Percentiles rank a stretch among this genome's conserved stretches.
Conservation (phyloP, 1,140 invertebrate genomes). For the Varroa destructor region DNA sequence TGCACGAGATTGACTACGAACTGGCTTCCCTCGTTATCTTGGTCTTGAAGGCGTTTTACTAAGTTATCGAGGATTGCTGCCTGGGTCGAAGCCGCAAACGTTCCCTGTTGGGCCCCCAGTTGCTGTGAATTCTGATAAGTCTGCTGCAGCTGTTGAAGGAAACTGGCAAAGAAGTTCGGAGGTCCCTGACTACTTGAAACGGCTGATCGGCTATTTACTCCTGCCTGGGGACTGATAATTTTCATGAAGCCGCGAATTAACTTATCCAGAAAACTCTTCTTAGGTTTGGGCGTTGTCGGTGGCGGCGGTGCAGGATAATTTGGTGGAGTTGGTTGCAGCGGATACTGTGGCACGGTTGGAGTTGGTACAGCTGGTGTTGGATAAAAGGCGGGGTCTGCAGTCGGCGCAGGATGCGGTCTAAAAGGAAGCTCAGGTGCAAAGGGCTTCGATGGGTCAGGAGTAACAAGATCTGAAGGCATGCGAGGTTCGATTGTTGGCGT, state of each 20-base stretch:
- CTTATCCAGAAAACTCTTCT: slow-evolving; percentile 20
- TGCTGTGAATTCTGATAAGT: slow-evolving; percentile 7
- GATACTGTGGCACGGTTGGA: background rate
- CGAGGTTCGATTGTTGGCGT: background rate
- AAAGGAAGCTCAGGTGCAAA: background rate
- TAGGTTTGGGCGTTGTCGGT: slow-evolving; percentile 9
- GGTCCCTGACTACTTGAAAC: background rate
- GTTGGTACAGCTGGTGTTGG: background rate
- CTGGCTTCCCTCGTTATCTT: slow-evolving; percentile 17
- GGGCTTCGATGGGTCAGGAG: background rate
- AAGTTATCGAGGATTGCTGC: background rate
- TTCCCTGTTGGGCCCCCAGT: background rate
- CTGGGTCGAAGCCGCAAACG: background rate
- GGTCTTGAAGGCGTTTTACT: background rate
- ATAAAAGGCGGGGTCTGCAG: background rate
- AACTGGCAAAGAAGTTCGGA: background rate
- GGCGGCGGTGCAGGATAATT: background rate
- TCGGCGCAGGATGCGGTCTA: background rate
- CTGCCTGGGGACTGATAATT: background rate
- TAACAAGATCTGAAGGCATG: background rate
- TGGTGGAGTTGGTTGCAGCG: background rate
- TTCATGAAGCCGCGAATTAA: background rate
- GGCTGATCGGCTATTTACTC: too few species aligned
- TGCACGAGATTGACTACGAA: slow-evolving; percentile 14
- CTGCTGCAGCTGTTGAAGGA: slow-evolving; percentile 4